Base-by-base conservation (phyloP, 2,113 vertebrate species). In the Serranochromis macrocephalus region DNA sequence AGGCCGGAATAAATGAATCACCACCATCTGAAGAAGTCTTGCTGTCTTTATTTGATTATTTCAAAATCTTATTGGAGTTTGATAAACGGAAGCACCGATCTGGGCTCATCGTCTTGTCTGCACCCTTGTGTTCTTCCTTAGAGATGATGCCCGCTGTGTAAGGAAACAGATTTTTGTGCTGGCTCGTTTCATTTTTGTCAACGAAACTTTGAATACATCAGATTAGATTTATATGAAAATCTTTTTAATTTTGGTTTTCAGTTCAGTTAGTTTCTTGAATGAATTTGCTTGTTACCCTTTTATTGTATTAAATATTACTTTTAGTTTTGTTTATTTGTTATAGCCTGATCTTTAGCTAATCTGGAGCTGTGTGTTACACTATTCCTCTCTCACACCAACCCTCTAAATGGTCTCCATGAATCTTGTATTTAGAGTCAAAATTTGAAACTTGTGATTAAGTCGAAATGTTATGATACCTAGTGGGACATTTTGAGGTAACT, bases 1-100 rank as follows among this genome's bases (percentile, higher is more conserved):
- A 49, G 29, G 24, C 73, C 10, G 55, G 75, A 90, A 89, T 66
- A 78, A 94, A 92, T 26, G 73, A 84, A 90, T 86, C 29, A 9
- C 14, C 31, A 78, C 61, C 14, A 66, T 51, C 7, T 61, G 16
- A 87, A 57, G 16, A 2, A 5, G 49, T 24, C 45, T 26, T 82
- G 14, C 9, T n/a, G 45, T 31, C 29, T 29, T 78, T 51, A 31
- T 75, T 29, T 47, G 55, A 38, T 40, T 45, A 78, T 71, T 36
- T 80, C 14, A 81, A 45, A 24, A 29, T 78, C 16, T 49, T 29
- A n/a, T 19, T 49, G 19, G 4, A 45, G 42, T 19, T 78, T 75
- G 24, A 47, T 47, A 19, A 75, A 47, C 0, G 1, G 68, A 47
- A 45, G 68, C 9, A 29, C 16, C 2, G 2, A 47, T 75, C 42